phyloP scores from a whole-genome alignment of 1,140 invertebrate species.

The Drosophila dunni region DNA sequence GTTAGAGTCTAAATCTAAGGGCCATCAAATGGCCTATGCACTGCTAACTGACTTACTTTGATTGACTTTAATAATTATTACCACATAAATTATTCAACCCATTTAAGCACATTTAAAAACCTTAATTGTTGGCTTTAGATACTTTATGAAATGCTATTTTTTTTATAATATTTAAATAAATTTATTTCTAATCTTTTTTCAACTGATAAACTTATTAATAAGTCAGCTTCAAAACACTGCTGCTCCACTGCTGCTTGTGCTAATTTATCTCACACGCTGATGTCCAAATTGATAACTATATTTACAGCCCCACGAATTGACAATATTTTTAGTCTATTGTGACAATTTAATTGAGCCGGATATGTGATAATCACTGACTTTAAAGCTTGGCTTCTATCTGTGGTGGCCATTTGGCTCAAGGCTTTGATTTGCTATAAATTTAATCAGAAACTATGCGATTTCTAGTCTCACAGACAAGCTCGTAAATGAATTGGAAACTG shows the following conservation, averaged over 20 bases:
- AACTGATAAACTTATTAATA: too few species aligned
- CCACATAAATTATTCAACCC: too few species aligned
- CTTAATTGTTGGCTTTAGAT: too few species aligned
- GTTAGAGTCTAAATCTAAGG: too few species aligned
- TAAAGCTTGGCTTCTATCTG: not conserved
- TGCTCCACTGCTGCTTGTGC: not conserved
- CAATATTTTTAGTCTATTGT: conserved; percentile 2
- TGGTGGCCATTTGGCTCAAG: conserved; percentile 3
- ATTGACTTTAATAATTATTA: too few species aligned
- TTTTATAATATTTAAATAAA: too few species aligned
- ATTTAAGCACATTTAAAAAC: too few species aligned
- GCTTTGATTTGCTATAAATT: conserved; percentile 1
- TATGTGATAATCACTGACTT: conserved; percentile 23
- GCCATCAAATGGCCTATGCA: too few species aligned
- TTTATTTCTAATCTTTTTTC: too few species aligned
- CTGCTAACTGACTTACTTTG: too few species aligned
- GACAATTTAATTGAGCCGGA: conserved; percentile 12
- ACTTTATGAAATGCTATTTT: too few species aligned
- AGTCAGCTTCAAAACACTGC: too few species aligned
- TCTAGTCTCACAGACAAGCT: not conserved
- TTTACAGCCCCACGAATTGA: not conserved
- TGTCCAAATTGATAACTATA: not conserved
- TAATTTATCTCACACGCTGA: not conserved
- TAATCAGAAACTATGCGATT: conserved; percentile 11
- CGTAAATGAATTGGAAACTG: conserved; percentile 36